Base-by-base conservation (phyloP, 2,113 vertebrate species). In the Fukomys damarensis region DNA sequence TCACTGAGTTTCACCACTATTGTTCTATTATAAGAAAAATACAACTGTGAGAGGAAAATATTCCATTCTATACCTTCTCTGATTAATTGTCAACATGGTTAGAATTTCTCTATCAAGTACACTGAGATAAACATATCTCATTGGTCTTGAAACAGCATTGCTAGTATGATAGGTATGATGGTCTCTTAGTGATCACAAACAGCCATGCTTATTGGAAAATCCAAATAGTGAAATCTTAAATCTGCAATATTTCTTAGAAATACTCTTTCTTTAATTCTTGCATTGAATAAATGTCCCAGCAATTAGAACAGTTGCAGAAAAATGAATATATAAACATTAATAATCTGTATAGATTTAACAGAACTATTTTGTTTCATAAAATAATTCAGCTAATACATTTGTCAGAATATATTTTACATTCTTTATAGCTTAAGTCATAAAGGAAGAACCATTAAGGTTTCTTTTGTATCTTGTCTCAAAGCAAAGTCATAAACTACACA, bases 301-400 rank as follows among this genome's bases (percentile, higher is more conserved):
- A 91, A 89, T 54, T 82, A 49, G 52, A 83, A 83, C 72, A 26
- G 13, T n/a, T 41, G 19, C 7, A 88, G 76, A 76, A 68, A 92
- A 91, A 5, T 94, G 41, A 43, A 35, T 96, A n/a, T 94, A 16
- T 94, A 92, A 93, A 94, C 56, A 89, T 61, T 93, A 86, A 89
- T 26, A 86, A 76, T 94, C 63, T 49, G 12, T 86, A 70, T 89
- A 93, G 43, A 91, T 97, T 89, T 89, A 96, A 94, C 84, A 28
- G 7, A 80, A 74, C 49, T 96, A 77, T 81, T 97, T 94, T 94
- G 52, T 68, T 94, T 83, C 79, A 96, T 84, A 87, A 72, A 83
- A 96, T 56, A 46, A 95, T 96, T 94, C 13, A 95, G 4, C 32
- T 94, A 93, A 97, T 95, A 93, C 95, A 97, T 49, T 84, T 95